A percentile compares a stretch with the other conserved stretches of the same genome.
Evolutionary conservation across 2,888 invertebrate genomes (phyloP).

Genomic region (Sesia apiformis): DNA sequence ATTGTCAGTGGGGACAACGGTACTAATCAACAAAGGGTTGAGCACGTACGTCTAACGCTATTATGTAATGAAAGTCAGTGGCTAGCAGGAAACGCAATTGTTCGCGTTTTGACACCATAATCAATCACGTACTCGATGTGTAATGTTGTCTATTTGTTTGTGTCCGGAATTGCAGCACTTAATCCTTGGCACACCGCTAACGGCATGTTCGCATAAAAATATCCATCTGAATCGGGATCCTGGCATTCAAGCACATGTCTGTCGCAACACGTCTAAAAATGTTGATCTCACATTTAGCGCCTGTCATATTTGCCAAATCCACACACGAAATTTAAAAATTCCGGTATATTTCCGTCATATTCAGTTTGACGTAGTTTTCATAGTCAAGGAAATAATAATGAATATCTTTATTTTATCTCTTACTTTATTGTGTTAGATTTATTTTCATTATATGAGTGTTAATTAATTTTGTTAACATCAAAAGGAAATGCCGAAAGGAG

Average conservation of each 20-base stretch:
- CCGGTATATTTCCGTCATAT: neutral
- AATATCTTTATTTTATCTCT: too few relatives aligned
- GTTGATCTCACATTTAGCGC: constrained; percentile 2
- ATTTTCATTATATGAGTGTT: too few relatives aligned
- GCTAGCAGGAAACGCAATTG: constrained; percentile 21
- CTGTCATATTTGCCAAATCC: neutral
- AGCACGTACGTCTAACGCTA: neutral
- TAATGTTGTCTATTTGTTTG: constrained; percentile 61
- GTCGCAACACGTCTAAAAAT: constrained; percentile 13
- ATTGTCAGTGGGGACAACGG: too few relatives aligned
- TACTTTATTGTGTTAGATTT: too few relatives aligned
- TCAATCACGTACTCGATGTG: constrained; percentile 52
- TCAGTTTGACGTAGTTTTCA: too few relatives aligned
- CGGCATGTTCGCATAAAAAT: constrained; percentile 58
- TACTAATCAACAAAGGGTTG: neutral
- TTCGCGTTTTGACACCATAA: constrained; percentile 34
- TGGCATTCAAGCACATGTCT: constrained; percentile 6
- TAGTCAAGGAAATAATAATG: too few relatives aligned
- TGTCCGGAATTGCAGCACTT: constrained; percentile 57
- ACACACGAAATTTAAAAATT: neutral
- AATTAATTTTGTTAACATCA: too few relatives aligned
- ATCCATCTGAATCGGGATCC: constrained; percentile 17
- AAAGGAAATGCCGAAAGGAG: too few relatives aligned
- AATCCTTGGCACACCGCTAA: constrained; percentile 64
- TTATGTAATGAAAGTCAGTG: neutral